Evolutionary conservation across 2,113 vertebrate genomes (phyloP).

Genomic region (Catagonus wagneri): DNA sequence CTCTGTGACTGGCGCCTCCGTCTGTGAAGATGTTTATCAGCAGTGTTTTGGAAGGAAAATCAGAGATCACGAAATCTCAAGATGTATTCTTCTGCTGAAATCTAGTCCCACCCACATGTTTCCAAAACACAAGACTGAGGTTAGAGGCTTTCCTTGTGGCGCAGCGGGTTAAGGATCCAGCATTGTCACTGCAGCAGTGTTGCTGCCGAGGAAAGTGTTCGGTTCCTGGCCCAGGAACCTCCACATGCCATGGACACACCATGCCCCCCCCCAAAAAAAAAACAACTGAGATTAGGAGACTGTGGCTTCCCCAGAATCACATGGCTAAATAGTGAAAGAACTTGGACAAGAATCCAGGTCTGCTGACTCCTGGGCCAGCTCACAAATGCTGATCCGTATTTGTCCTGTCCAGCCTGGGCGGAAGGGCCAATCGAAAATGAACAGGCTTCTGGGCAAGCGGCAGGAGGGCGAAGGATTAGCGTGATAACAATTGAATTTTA

Average conservation of each 20-base stretch:
- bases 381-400: not conserved
- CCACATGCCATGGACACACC: too few species aligned
- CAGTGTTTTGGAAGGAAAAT: not conserved
- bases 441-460: not conserved
- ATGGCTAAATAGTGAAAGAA: not conserved
- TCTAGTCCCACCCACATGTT: not conserved
- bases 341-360: not conserved
- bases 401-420: not conserved
- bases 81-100: not conserved
- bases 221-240: too few species aligned
- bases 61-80: not conserved
- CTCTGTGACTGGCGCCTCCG: not conserved
- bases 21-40: not conserved
- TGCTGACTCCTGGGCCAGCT: not conserved
- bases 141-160: not conserved
- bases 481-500: not conserved
- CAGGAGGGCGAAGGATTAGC: not conserved
- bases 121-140: slow-evolving; percentile 4
- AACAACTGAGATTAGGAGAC: not conserved
- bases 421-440: not conserved
- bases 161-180: too few species aligned
- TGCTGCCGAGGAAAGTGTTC: too few species aligned
- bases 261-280: too few species aligned
- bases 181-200: too few species aligned
- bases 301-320: not conserved